Conservation (phyloP, 2,113 vertebrate species). For the Paralichthys olivaceus region DNA sequence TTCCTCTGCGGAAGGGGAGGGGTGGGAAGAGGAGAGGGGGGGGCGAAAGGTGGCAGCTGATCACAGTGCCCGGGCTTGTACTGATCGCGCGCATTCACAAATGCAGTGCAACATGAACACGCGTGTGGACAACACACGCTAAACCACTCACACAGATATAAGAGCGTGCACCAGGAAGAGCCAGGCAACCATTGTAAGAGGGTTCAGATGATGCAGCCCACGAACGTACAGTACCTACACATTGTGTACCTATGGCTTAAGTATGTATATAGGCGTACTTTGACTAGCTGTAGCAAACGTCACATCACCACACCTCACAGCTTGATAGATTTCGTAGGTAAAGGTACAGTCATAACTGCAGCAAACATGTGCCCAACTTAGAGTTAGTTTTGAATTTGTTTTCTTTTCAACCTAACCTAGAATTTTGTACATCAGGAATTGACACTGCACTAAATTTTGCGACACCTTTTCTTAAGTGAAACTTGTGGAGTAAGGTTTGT, state of each 20-base stretch:
- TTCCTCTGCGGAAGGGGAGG: conserved; percentile 82
- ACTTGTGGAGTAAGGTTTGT: no score
- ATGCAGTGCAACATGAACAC: conserved; percentile 16
- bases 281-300: not conserved
- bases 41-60: conserved; percentile 76
- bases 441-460: not conserved
- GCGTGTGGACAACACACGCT: conserved; percentile 1
- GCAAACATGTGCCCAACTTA: not conserved
- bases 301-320: not conserved
- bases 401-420: not conserved
- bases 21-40: conserved; percentile 58
- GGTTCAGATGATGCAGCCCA: not conserved
- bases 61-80: conserved; percentile 55
- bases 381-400: not conserved
- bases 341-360: not conserved
- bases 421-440: not conserved
- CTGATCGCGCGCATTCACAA: conserved; percentile 10
- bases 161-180: not conserved
- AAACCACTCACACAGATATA: not conserved
- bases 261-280: not conserved
- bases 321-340: not conserved
- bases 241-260: no score
- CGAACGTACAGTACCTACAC: not conserved
- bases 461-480: no score
- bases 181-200: not conserved